phyloP scores from a whole-genome alignment of 2,113 vertebrate genomes.

The Aleadryas rufinucha region DNA sequence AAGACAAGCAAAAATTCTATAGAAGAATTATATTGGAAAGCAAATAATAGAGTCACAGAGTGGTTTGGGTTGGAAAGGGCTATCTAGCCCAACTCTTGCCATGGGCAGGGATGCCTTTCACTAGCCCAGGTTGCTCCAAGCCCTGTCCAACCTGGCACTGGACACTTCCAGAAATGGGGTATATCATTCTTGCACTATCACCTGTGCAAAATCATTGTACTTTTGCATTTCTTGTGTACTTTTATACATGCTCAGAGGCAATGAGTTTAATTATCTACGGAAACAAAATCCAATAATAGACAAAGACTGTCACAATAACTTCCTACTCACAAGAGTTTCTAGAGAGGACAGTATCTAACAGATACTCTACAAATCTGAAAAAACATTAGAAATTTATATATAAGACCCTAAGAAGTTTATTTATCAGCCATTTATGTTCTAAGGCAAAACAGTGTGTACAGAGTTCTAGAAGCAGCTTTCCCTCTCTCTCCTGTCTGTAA shows the following conservation, averaged over 20 bases:
- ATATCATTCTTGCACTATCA: neutral
- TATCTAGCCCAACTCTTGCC: neutral
- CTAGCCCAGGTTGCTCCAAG: neutral
- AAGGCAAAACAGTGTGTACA: neutral
- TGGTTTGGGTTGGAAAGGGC: neutral
- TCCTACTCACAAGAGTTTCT: neutral
- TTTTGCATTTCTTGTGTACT: neutral
- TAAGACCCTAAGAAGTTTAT: neutral
- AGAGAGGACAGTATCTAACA: neutral
- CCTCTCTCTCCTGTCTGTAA: neutral
- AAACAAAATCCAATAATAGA: neutral
- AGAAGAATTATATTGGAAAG: neutral
- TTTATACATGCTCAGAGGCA: neutral
- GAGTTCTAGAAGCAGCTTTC: neutral
- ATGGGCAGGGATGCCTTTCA: neutral
- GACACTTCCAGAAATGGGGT: neutral
- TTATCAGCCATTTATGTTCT: neutral
- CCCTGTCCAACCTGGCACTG: rapidly evolving
- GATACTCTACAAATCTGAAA: neutral
- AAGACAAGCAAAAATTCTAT: neutral
- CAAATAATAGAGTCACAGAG: neutral
- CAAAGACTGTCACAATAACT: neutral
- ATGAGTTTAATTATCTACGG: neutral
- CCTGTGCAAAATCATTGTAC: neutral
- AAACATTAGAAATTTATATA: neutral